Evolutionary conservation across 2,113 vertebrate species (phyloP), one percentile per base, ranked within the genome.

Genomic region (Nicator chloris): DNA sequence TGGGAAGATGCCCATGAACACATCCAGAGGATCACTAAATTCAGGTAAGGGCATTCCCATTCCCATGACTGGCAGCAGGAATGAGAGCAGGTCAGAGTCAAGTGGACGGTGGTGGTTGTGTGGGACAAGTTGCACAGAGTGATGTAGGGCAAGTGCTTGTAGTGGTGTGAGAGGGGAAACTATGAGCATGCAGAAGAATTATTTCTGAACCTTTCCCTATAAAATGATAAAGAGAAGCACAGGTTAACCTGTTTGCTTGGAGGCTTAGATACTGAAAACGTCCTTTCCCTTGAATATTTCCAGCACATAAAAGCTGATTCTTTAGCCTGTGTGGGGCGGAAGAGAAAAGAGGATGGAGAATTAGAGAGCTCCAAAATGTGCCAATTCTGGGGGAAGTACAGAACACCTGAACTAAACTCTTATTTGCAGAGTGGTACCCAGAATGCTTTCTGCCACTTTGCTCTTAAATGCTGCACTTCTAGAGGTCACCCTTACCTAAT

Each of bases 401-500:
- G 61, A 96, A n/a, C 27, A 44, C 14, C 45, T 47, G 61, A 50
- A 86, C 54, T 49, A 57, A 86, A 81, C 3, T 88, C 26, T 30
- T 90, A 78, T 69, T 91, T 91, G 44, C 65, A 82, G 88, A 80
- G 16, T 57, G 49, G 69, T 73, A 79, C 64, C 64, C 64, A 53
- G 61, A 61, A 84, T 76, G 26, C 86, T 95, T 88, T 63, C 79
- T 92, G 59, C 37, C 47, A 77, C 56, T 92, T 92, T 93, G 31
- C 84, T 87, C 27, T 89, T 85, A 85, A 88, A 69, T 69, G 15
- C 33, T 77, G 13, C 37, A 77, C 31, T 76, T 96, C 47, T 57
- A 59, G 70, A 96, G 66, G 95, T 94, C 73, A 79, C 57, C 6
- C 44, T 91, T 91, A 97, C 83, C 53, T 93, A 79, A 93, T 94